phyloP scores from a whole-genome alignment of 2,888 invertebrate species.

The Artemia sinica region DNA sequence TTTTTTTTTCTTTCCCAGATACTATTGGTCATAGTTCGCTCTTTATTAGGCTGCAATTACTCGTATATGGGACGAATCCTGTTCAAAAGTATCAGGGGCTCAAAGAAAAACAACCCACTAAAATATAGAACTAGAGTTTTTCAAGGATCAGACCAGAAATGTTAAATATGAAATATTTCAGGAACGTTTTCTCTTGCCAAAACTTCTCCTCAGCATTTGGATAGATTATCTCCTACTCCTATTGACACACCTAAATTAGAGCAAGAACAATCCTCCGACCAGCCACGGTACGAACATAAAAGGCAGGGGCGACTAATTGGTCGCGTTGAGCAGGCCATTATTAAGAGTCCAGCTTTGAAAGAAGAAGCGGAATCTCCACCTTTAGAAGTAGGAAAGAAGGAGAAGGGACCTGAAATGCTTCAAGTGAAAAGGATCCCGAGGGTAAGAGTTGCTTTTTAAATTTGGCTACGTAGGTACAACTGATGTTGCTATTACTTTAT shows the following conservation, averaged over 20 bases:
- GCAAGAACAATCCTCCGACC: slow-evolving; percentile 28
- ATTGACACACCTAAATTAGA: slow-evolving; percentile 29
- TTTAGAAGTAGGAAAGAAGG: neutral
- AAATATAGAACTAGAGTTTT: too few species aligned
- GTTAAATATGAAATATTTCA: neutral
- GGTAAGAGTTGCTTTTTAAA: neutral
- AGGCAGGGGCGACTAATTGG: slow-evolving; percentile 27
- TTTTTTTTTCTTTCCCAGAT: too few species aligned
- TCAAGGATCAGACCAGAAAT: too few species aligned
- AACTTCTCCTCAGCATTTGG: neutral
- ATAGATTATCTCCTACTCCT: slow-evolving; percentile 28
- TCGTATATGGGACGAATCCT: too few species aligned
- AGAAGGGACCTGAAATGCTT: slow-evolving; percentile 2
- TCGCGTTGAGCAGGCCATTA: slow-evolving; percentile 26
- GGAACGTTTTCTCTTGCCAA: slow-evolving; percentile 2
- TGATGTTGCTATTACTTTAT: neutral
- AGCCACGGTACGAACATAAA: slow-evolving; percentile 28
- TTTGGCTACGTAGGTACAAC: neutral
- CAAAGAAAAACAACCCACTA: too few species aligned
- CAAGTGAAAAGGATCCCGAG: slow-evolving; percentile 13
- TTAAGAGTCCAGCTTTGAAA: slow-evolving; percentile 1
- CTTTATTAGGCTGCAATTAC: too few species aligned
- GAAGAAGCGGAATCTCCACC: slow-evolving; percentile 1
- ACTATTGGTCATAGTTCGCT: too few species aligned
- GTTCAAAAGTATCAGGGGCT: too few species aligned